These are phyloP conservation scores for Vespertilio murinus DNA, from an alignment of 2,797 vertebrate genomes.

Conservation along the genomic window DNA sequence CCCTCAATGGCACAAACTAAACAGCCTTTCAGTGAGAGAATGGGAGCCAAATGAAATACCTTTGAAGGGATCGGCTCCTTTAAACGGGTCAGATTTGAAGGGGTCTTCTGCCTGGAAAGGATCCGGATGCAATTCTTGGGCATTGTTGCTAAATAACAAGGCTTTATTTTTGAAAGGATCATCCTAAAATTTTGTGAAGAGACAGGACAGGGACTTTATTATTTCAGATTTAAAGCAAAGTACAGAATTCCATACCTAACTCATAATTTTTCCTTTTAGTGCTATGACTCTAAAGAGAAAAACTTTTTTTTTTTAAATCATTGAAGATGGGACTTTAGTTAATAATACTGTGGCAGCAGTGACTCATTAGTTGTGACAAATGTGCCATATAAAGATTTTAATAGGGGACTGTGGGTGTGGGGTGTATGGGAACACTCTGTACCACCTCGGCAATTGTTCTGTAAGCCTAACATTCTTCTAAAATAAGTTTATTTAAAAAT, in stretches of 20 bases:
- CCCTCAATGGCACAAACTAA: background rate
- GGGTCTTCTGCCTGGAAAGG: constrained; percentile 97
- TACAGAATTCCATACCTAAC: background rate
- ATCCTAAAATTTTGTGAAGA: constrained; percentile 86
- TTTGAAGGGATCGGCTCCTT: constrained; percentile 89
- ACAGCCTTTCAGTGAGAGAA: background rate
- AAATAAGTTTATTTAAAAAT: background rate
- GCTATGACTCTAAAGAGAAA: background rate
- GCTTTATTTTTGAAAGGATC: constrained; percentile 96
- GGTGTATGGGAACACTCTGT: background rate
- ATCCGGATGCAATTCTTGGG: constrained; percentile 91
- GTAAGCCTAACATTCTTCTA: background rate
- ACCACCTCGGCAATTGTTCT: background rate
- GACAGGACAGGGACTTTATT: constrained; percentile 50
- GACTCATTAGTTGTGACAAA: background rate
- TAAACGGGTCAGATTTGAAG: constrained; percentile 96
- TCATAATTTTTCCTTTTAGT: background rate
- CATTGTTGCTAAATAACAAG: constrained; percentile 89
- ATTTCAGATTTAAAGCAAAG: constrained; percentile 44
- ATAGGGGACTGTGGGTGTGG: background rate
- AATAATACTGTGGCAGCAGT: rapidly evolving
- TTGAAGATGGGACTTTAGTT: background rate
- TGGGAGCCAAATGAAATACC: constrained; percentile 80
- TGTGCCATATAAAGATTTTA: background rate
- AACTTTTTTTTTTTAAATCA: background rate